phyloP scores from a whole-genome alignment of 2,113 vertebrate species.

The Hippolais icterina region DNA sequence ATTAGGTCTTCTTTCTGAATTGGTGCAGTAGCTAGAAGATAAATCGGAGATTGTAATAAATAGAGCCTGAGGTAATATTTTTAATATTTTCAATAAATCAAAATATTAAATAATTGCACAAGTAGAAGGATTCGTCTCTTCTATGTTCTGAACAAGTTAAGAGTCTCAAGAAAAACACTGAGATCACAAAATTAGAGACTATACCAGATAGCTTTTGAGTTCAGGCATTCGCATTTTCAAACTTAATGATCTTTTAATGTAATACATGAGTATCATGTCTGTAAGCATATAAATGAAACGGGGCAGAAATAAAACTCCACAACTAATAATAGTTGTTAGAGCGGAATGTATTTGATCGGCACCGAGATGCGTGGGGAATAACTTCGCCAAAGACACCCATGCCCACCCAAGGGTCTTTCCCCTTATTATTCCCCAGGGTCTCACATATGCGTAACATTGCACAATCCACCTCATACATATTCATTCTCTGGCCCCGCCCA shows the following conservation, averaged over 20 bases:
- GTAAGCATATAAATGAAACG: neutral
- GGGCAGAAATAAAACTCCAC: too few species aligned
- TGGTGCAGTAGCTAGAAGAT: neutral
- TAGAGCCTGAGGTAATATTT: neutral
- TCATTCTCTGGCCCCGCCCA: too few species aligned
- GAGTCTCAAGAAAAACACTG: neutral
- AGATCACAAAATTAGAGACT: neutral
- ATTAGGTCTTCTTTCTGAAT: neutral
- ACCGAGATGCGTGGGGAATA: too few species aligned
- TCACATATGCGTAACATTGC: too few species aligned
- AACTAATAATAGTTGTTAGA: too few species aligned
- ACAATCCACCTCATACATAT: too few species aligned
- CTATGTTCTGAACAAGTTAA: neutral
- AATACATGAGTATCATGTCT: neutral
- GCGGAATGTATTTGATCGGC: too few species aligned
- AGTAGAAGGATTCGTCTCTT: neutral
- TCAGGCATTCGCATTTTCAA: neutral
- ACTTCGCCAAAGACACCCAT: too few species aligned
- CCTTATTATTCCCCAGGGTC: too few species aligned
- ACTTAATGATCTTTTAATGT: neutral
- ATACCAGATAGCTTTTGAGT: neutral
- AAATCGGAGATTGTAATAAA: neutral
- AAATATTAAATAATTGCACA: neutral
- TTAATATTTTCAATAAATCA: neutral
- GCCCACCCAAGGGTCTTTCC: too few species aligned